A percentile compares a stretch with the other conserved stretches of the same genome.
phyloP scores from a whole-genome alignment of 2,888 invertebrate genomes.

The Trisateles emortualis region DNA sequence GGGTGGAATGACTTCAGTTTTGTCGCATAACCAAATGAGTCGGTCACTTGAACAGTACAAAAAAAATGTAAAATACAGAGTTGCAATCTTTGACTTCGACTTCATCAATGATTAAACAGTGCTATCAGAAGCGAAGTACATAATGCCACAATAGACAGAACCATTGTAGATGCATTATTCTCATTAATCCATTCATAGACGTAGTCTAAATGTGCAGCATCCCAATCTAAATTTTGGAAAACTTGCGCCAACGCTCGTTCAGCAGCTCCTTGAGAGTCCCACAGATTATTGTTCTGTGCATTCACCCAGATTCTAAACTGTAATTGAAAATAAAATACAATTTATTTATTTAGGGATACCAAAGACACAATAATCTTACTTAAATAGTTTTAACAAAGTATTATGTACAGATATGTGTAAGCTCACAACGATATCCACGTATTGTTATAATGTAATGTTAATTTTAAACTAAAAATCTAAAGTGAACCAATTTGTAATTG shows the following conservation, averaged over 20 bases:
- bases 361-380: no score
- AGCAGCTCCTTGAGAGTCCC: slow-evolving; percentile 56
- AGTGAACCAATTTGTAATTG: no score
- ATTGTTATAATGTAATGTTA: no score
- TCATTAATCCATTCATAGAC: slow-evolving; percentile 80
- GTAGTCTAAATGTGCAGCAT: slow-evolving; percentile 38
- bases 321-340: no score
- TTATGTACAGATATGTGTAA: no score
- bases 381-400: no score
- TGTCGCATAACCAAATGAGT: no score
- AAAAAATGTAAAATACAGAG: slow-evolving; percentile 6
- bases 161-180: slow-evolving; percentile 68
- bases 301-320: slow-evolving; percentile 69
- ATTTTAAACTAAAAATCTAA: no score
- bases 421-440: no score
- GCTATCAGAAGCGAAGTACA: slow-evolving; percentile 59
- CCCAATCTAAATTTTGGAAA: slow-evolving; percentile 62
- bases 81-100: neutral
- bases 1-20: no score
- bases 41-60: neutral
- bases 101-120: slow-evolving; percentile 58
- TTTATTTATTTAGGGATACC: neutral
- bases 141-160: slow-evolving; percentile 64
- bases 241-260: slow-evolving; percentile 44
- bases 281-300: slow-evolving; percentile 61